Percentiles rank a stretch among this genome's conserved stretches.
Evolutionary conservation across 2,797 vertebrate species (phyloP).

Genomic region (Octomys mimax): DNA sequence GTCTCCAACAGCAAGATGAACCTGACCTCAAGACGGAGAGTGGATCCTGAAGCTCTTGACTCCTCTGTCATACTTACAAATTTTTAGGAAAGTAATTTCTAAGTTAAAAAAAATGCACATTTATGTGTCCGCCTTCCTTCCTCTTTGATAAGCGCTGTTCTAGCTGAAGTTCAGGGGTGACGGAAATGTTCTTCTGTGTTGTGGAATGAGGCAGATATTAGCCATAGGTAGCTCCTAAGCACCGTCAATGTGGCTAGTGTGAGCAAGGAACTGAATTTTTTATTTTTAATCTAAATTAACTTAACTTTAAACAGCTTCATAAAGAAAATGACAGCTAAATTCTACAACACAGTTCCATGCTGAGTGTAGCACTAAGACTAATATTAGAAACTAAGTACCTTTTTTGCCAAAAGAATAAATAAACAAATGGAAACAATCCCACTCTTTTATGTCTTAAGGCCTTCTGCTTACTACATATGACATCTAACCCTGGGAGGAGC

Average conservation of each 20-base stretch:
- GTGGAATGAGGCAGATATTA: not conserved
- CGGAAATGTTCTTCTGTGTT: slow-evolving; percentile 26
- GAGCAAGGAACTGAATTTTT: slow-evolving; percentile 10
- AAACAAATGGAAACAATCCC: not conserved
- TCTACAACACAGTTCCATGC: not conserved
- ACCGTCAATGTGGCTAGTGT: not conserved
- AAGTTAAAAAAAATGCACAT: not conserved
- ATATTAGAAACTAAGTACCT: not conserved
- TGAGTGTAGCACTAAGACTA: not conserved
- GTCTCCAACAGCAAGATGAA: not conserved
- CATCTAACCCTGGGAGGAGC: not conserved
- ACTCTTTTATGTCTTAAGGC: not conserved
- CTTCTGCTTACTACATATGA: not conserved
- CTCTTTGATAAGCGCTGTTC: not conserved
- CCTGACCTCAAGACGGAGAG: not conserved
- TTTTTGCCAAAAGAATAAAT: slow-evolving; percentile 14
- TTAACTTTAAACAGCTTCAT: not conserved
- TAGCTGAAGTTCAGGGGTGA: not conserved
- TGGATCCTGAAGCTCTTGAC: not conserved
- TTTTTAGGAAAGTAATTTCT: slow-evolving; percentile 27
- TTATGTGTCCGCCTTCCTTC: slow-evolving; percentile 2
- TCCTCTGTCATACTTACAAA: not conserved
- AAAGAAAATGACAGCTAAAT: not conserved
- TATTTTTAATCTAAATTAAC: slow-evolving; percentile 35
- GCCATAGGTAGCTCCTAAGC: not conserved